Evolutionary conservation across 2,113 vertebrate genomes (phyloP).

Genomic region (Martes martes): DNA sequence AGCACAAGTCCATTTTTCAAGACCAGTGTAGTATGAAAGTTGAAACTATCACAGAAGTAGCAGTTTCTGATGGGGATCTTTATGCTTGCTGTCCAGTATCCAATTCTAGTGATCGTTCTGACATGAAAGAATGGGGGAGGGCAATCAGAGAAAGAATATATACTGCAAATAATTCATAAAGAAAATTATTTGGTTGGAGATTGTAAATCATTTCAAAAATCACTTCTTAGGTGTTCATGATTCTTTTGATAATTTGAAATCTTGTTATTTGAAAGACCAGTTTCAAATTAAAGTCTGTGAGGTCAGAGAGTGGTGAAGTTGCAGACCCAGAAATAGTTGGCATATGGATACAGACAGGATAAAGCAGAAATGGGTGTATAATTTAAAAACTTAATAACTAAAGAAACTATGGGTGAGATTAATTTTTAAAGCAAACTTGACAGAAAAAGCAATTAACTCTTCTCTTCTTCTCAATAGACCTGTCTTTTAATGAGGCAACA

Average conservation of each 20-base stretch:
- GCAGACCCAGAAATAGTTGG: neutral
- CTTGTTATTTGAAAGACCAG: neutral
- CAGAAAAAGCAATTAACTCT: slow-evolving; percentile 40
- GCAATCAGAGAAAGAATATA: neutral
- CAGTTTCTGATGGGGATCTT: neutral
- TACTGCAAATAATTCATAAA: neutral
- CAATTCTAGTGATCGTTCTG: neutral
- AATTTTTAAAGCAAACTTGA: slow-evolving; percentile 18
- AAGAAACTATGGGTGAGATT: neutral
- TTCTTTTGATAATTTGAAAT: slow-evolving; percentile 12
- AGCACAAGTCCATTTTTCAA: neutral
- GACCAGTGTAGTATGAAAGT: neutral
- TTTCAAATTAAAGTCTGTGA: slow-evolving; percentile 10
- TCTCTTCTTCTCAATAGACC: slow-evolving; percentile 84
- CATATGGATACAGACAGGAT: neutral
- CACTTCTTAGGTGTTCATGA: neutral
- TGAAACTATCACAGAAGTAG: neutral
- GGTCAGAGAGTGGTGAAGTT: neutral
- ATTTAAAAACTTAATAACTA: neutral
- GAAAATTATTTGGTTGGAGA: slow-evolving; percentile 17
- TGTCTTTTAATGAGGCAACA: slow-evolving; percentile 99
- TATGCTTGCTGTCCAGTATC: neutral
- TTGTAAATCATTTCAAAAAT: neutral
- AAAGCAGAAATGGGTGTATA: neutral
- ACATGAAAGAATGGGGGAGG: neutral